These are phyloP conservation scores for Aphelocoma californica DNA, from an alignment of 2,797 vertebrate genomes.

Conservation along the genomic window DNA sequence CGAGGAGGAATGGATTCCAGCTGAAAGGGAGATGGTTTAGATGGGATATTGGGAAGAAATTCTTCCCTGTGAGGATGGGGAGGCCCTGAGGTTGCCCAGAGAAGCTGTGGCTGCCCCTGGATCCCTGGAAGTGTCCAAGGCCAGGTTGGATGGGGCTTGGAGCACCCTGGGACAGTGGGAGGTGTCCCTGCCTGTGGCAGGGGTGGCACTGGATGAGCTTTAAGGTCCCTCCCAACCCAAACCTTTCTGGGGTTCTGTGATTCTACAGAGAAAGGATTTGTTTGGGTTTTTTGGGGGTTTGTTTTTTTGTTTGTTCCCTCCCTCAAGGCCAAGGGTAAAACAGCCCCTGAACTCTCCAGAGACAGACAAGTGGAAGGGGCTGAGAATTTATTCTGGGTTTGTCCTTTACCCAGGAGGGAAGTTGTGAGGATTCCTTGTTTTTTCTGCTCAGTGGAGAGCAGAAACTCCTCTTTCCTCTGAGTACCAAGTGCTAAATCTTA, in stretches of 20 bases:
- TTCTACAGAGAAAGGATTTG: background rate
- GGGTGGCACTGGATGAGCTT: background rate
- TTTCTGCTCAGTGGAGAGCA: background rate
- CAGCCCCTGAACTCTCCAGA: background rate
- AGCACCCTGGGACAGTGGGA: accelerated
- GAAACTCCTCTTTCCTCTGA: background rate
- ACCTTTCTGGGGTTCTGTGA: background rate
- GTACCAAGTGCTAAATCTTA: background rate
- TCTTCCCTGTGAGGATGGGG: background rate
- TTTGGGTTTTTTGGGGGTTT: background rate
- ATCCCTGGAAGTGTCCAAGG: background rate
- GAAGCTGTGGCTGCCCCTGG: background rate
- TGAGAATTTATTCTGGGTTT: background rate
- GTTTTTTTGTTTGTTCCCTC: too few relatives aligned
- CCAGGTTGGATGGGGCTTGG: accelerated
- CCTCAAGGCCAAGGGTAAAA: background rate
- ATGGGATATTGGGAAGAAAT: background rate
- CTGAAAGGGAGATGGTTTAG: background rate
- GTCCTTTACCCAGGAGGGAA: too few relatives aligned
- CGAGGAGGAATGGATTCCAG: background rate
- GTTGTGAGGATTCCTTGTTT: background rate
- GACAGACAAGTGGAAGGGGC: background rate
- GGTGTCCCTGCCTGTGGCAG: background rate
- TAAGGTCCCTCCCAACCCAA: background rate
- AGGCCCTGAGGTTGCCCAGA: background rate